Evolutionary conservation across 2,797 vertebrate species (phyloP), one percentile per base, ranked within the genome.

Genomic region (Pelodytes ibericus): DNA sequence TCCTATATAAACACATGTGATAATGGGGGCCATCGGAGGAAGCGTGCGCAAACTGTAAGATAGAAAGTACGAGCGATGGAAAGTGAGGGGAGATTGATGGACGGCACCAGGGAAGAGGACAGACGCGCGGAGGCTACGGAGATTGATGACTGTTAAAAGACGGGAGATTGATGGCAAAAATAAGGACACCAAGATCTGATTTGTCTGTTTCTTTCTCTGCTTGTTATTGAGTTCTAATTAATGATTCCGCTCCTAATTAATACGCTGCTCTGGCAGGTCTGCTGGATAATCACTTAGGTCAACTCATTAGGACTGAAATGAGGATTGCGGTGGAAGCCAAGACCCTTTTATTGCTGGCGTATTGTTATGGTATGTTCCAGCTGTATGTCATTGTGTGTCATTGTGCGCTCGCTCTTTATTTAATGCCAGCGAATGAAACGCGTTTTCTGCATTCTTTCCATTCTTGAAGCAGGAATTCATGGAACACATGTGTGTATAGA

Each of bases 291-390:
- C 16, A 27, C 58, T 69, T 27, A 18, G 66, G 74, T 70, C 66
- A 64, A 71, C 74, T 76, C 67, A 76, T 76, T 76, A 76, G 59
- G 25, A 31, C 36, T 24, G 9, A 63, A 63, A 76, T 76, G 26
- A 63, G 64, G 53, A 47, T 57, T 39, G 16, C 51, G 33, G 41
- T 64, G 26, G 62, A 22, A 58, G 49, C 49, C 66, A 24, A 33
- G 66, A 13, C 49, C 29, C 20, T n/a, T 16, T 29, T 60, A 63
- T 56, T 64, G 71, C 49, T 18, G 16, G 44, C 15, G 31, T 22
- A n/a, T 36, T 56, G 58, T 69, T 22, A 69, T 61, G 26, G 30
- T 51, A 30, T 26, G 41, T 36, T 27, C 27, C 13, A 27, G 16
- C 39, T n/a, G 30, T 41, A 25, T 63, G 66, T 76, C 47, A 63